Evolutionary conservation across 2,797 vertebrate genomes (phyloP), one percentile per base, ranked within the genome.

Genomic region (Pangasius djambal): DNA sequence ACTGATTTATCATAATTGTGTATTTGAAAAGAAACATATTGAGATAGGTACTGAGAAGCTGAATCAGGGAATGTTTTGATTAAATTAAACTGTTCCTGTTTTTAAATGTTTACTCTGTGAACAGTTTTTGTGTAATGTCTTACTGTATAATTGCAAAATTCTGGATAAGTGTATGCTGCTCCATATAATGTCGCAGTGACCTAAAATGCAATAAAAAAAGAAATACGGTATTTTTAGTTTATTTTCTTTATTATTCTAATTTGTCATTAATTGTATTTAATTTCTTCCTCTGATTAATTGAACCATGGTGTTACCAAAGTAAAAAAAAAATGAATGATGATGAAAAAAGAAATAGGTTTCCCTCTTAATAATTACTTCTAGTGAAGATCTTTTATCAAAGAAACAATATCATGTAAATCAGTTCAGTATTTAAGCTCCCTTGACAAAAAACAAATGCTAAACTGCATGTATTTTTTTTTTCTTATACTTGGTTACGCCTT

Each of bases 61-160:
- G 67, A 61, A 72, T 89, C 84, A 86, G 75, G 85, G 88, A 89
- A 82, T 86, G 40, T 86, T 86, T 86, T 59, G 70, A 34, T 82
- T 34, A 70, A 86, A 69, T 55, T 22, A 75, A 88, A 61, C 28
- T 57, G n/a, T 34, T 25, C 40, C 65, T 25, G 55, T 86, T 82
- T 70, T 59, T 16, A 86, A 72, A 82, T 20, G 55, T 72, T 34
- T 59, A 59, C 22, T 82, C 57, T 83, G 81, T 63, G 48, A 65
- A 50, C 20, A 18, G 20, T 10, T 86, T 50, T 52, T 83, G 6
- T 61, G 48, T 20, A 40, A 74, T 25, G 6, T 84, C 28, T 77
- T 67, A 0, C 22, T 77, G 59, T 84, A 59, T 63, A 52, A 84
- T 79, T 81, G 77, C 13, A 88, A 48, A 67, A 85, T 84, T 25